phyloP scores from a whole-genome alignment of 2,888 invertebrate species.

The Trissolcus brochymenae region DNA sequence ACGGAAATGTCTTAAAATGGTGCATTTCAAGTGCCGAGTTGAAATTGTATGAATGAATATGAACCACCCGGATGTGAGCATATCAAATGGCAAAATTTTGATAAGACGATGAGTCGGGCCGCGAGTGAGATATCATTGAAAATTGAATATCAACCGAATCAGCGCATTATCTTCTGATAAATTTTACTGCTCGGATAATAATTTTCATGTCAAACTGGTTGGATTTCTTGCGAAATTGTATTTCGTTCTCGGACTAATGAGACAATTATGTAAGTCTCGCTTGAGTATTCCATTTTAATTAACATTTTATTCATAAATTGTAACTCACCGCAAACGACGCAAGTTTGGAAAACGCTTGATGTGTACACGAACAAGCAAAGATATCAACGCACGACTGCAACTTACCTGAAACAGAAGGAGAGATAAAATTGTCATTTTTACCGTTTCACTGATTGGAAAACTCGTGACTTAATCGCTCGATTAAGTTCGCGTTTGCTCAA shows the following conservation, averaged over 20 bases:
- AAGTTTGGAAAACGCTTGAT: conserved; percentile 27
- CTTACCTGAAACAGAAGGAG: conserved; percentile 46
- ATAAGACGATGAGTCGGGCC: no score
- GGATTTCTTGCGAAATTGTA: conserved; percentile 49
- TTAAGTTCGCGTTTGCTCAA: conserved; percentile 13
- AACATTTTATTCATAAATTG: conserved; percentile 51
- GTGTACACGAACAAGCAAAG: background rate
- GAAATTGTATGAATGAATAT: no score
- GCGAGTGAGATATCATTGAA: no score
- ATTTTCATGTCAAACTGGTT: conserved; percentile 53
- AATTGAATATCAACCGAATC: no score
- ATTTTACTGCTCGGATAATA: conserved; percentile 26
- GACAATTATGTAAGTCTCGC: conserved; percentile 43
- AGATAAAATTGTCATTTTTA: conserved; percentile 25
- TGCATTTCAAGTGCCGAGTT: no score
- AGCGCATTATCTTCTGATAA: conserved; percentile 34
- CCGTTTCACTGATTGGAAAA: conserved; percentile 8
- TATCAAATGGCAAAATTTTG: no score
- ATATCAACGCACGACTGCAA: conserved; percentile 12
- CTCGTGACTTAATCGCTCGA: conserved; percentile 12
- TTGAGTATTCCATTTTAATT: conserved; percentile 46
- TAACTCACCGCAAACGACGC: conserved; percentile 38
- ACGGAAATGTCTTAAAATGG: no score
- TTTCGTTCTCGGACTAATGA: conserved; percentile 47
- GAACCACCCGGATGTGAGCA: no score